phyloP scores from a whole-genome alignment of 2,113 vertebrate genomes.

The Caretta caretta region DNA sequence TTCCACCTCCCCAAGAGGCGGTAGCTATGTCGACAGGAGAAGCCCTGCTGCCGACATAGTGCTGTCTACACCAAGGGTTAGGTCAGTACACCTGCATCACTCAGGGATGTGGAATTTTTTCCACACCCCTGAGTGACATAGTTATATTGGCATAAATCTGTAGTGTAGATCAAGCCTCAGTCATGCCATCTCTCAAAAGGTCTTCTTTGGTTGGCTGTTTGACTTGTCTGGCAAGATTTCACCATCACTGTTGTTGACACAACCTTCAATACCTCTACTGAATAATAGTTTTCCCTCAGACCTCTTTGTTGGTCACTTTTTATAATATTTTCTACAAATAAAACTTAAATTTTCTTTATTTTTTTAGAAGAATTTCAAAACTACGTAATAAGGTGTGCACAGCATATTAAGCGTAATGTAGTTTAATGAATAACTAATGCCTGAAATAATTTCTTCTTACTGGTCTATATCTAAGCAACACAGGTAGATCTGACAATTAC shows the following conservation, averaged over 20 bases:
- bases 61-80: no score
- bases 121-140: no score
- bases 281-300: slow-evolving; percentile 19
- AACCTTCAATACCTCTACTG: not conserved
- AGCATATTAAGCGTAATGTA: slow-evolving; percentile 53
- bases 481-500: slow-evolving; percentile 32
- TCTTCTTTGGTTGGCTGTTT: slow-evolving; percentile 4
- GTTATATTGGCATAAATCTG: no score
- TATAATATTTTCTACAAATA: slow-evolving; percentile 54
- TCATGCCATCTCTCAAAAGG: not conserved
- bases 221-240: slow-evolving; percentile 12
- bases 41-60: not conserved
- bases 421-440: not conserved
- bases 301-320: not conserved
- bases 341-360: slow-evolving; percentile 27
- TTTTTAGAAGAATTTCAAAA: slow-evolving; percentile 61
- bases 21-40: not conserved
- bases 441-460: slow-evolving; percentile 54
- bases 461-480: slow-evolving; percentile 53
- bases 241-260: slow-evolving; percentile 1
- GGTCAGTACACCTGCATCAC: no score
- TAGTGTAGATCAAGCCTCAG: no score
- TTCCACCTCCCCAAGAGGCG: not conserved
- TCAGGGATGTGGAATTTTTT: not conserved
- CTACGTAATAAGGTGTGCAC: slow-evolving; percentile 55